Percentiles rank a stretch among this genome's conserved stretches.
These are phyloP conservation scores for Arion vulgaris DNA, from an alignment of 1,140 invertebrate genomes.

Conservation along the genomic window DNA sequence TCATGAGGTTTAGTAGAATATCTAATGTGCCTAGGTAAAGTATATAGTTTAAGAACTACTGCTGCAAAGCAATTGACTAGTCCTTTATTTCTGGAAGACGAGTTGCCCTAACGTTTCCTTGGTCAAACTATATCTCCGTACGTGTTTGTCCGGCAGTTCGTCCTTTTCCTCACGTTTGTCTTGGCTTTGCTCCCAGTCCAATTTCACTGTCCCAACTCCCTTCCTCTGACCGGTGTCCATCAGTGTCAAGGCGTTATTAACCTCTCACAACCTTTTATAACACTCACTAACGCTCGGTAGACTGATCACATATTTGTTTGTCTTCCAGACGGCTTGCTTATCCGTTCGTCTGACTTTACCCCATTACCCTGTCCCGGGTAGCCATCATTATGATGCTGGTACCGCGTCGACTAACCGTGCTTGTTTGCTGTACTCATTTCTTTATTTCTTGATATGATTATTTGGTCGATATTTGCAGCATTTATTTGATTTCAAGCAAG, in stretches of 20 bases:
- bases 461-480: too few species aligned
- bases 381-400: neutral
- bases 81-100: too few species aligned
- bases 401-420: too few species aligned
- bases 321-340: neutral
- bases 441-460: too few species aligned
- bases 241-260: neutral
- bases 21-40: too few species aligned
- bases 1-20: too few species aligned
- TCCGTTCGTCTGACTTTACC: constrained; percentile 14
- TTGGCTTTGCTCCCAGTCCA: neutral
- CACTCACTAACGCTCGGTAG: neutral
- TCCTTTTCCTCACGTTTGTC: neutral
- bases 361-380: neutral
- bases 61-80: too few species aligned
- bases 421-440: too few species aligned
- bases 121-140: neutral
- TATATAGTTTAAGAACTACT: too few species aligned
- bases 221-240: neutral
- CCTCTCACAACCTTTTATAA: neutral
- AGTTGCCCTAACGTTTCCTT: too few species aligned
- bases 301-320: neutral
- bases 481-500: too few species aligned
- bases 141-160: neutral
- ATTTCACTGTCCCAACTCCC: neutral